Evolutionary conservation across 2,113 vertebrate species (phyloP).

Genomic region (Pedetes capensis): DNA sequence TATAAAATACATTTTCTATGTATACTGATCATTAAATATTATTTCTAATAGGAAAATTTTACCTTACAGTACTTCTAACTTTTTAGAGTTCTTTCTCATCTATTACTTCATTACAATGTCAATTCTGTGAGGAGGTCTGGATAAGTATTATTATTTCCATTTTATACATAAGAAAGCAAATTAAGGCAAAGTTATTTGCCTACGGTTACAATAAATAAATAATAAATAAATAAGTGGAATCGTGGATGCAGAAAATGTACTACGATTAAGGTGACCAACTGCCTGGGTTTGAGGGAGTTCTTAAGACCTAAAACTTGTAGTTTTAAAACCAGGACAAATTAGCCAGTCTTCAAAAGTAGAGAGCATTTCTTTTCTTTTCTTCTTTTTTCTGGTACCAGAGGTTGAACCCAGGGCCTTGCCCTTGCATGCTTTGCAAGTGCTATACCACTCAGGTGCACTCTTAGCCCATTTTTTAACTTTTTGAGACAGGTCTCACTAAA

Average conservation of each 20-base stretch:
- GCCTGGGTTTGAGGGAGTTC: not conserved
- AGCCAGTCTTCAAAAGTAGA: not conserved
- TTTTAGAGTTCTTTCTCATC: slow-evolving; percentile 14
- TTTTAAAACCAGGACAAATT: slow-evolving; percentile 34
- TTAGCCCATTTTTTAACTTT: too few species aligned
- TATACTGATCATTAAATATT: not conserved
- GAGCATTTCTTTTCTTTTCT: too few species aligned
- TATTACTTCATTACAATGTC: not conserved
- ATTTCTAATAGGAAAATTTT: slow-evolving; percentile 39
- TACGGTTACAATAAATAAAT: not conserved
- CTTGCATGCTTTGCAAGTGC: too few species aligned
- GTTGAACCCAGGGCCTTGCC: too few species aligned
- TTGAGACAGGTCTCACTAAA: too few species aligned
- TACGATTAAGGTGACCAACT: not conserved
- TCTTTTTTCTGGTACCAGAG: too few species aligned
- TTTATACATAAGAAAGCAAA: slow-evolving; percentile 42
- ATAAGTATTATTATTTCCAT: too few species aligned
- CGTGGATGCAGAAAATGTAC: not conserved
- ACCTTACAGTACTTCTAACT: not conserved
- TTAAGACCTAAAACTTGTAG: not conserved
- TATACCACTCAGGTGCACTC: too few species aligned
- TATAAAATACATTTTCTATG: not conserved
- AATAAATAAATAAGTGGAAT: too few species aligned
- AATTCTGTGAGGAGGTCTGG: not conserved
- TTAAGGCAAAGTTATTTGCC: not conserved